Base-by-base conservation (phyloP, 2,888 invertebrate species). In the Antitype chi region DNA sequence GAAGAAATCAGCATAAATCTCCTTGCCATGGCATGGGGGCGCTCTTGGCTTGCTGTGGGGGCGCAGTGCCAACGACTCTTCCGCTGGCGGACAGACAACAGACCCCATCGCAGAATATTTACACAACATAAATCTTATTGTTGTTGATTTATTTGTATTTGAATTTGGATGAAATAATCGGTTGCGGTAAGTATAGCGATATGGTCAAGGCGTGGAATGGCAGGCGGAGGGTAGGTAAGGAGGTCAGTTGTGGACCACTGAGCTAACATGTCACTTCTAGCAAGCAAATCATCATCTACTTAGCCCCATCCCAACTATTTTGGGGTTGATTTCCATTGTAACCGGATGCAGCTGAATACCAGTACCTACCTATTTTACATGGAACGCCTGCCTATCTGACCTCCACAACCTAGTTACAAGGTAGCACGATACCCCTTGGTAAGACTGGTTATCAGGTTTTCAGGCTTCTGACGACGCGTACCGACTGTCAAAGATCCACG, bases 1-100 rank as follows among this genome's bases (percentile, higher is more conserved):
- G 83, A 84, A 86, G 86, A 79, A 80, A 88, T 90, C 87, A 85
- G 87, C 84, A 89, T 89, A 89, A 89, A 89, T 89, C 89, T 86
- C 68, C 20, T 25, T 63, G 74, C 71, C 62, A 76, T 57, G 81
- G 76, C 67, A 55, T 60, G 80, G 76, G 80, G 76, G 79, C 73
- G 57, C 68, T 81, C 53, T 88, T 89, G 88, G 89, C 89, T 89
- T 66, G 73, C 68, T 17, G 43, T 55, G 63, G 78, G 70, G 85
- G 85, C 83, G 66, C 70, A 6, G 47, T 89, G 89, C 89, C 89
- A 89, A 85, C 84, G 69, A 20, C 63, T 73, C 78, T 88, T 88
- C 89, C 88, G 87, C 64, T 28, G 55, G 28, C 82, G 71, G 71
- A 81, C 85, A 78, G 78, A 82, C 76, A 79, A 80, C 76, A 78